A percentile compares a stretch with the other conserved stretches of the same genome.
These are phyloP conservation scores for Jaculus jaculus DNA, from an alignment of 2,113 vertebrate species.

Conservation along the genomic window DNA sequence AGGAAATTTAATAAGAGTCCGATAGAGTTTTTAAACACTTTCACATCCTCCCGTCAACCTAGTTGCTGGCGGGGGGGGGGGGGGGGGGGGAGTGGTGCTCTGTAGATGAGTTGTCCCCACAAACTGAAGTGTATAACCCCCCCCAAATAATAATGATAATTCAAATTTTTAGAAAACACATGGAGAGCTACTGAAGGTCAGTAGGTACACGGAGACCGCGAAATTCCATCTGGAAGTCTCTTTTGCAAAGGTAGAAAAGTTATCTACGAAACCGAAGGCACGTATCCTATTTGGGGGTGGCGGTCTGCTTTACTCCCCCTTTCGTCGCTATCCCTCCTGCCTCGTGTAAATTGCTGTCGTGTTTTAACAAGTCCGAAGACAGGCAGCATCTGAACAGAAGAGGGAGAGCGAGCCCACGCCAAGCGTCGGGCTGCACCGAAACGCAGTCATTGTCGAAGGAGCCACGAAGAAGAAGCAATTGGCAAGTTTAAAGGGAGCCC, in stretches of 20 bases:
- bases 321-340: constrained; percentile 48
- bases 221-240: not conserved
- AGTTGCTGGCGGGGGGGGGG: too few species aligned
- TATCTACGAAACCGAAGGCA: not conserved
- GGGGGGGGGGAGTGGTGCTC: too few species aligned
- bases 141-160: too few species aligned
- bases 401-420: constrained; percentile 65
- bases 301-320: not conserved
- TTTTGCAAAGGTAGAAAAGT: constrained; percentile 17
- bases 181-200: not conserved
- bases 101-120: not conserved
- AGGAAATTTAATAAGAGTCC: constrained; percentile 2
- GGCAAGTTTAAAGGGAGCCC: constrained; percentile 41
- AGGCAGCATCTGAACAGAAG: constrained; percentile 62
- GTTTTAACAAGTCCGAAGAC: constrained; percentile 71
- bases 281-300: not conserved
- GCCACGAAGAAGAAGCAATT: not conserved
- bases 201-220: not conserved
- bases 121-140: not conserved
- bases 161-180: too few species aligned
- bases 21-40: not conserved
- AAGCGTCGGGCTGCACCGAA: not conserved
- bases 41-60: not conserved
- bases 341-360: constrained; percentile 60
- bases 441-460: not conserved